Evolutionary conservation across 2,888 invertebrate species (phyloP).

Genomic region (Alviniconcha strummeri): DNA sequence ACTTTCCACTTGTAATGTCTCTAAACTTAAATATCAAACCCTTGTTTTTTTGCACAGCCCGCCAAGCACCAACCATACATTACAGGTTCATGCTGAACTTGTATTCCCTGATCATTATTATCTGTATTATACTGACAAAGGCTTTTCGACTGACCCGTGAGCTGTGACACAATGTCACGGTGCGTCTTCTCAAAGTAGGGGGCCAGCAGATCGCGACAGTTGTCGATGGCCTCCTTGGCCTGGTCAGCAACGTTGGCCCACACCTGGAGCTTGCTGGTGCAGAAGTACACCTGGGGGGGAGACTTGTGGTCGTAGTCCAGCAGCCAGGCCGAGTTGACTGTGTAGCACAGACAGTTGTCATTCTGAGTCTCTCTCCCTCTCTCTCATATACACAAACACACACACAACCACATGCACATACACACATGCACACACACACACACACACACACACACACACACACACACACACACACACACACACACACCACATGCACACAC

Average conservation of each 20-base stretch:
- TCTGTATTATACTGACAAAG: too few species aligned
- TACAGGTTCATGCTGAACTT: too few species aligned
- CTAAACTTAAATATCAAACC: too few species aligned
- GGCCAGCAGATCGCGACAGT: slow-evolving; percentile 54
- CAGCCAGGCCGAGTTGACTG: slow-evolving; percentile 70
- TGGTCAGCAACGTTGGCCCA: slow-evolving; percentile 70
- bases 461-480: background rate
- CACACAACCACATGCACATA: background rate
- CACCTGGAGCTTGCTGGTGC: slow-evolving; percentile 65
- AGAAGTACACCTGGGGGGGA: slow-evolving; percentile 67
- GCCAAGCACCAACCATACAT: too few species aligned
- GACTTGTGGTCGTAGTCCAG: slow-evolving; percentile 52
- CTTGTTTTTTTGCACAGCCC: too few species aligned
- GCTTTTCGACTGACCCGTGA: slow-evolving; percentile 58
- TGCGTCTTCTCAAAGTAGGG: slow-evolving; percentile 67
- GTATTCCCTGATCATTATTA: too few species aligned
- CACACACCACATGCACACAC: background rate
- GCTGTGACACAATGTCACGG: slow-evolving; percentile 64
- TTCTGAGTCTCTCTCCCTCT: too few species aligned
- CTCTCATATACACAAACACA: background rate
- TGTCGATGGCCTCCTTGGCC: slow-evolving; percentile 61
- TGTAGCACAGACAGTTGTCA: slow-evolving; percentile 32
- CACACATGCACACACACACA: background rate
- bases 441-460: background rate
- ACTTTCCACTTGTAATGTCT: too few species aligned